phyloP scores from a whole-genome alignment of 2,888 invertebrate species.

The Chrysotoxum bicinctum region DNA sequence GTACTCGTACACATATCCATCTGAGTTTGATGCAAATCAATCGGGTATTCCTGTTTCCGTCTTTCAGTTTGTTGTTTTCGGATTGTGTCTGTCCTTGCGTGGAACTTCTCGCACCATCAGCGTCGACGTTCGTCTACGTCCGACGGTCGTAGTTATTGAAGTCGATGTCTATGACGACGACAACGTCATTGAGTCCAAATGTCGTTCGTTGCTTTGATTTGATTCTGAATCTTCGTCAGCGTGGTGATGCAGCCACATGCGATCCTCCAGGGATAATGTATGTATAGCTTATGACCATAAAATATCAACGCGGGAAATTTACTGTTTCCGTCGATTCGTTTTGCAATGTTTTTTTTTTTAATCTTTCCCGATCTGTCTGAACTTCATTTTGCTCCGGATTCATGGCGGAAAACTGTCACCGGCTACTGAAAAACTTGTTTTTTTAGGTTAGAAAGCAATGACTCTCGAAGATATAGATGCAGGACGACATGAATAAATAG shows the following conservation, averaged over 20 bases:
- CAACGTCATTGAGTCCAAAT: slow-evolving; percentile 36
- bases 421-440: slow-evolving; percentile 2
- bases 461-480: slow-evolving; percentile 11
- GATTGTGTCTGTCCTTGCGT: slow-evolving; percentile 48
- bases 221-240: slow-evolving; percentile 40
- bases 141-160: slow-evolving; percentile 22
- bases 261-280: slow-evolving; percentile 68
- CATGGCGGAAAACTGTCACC: slow-evolving; percentile 27
- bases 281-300: slow-evolving; percentile 71
- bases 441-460: slow-evolving; percentile 56
- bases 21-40: slow-evolving; percentile 69
- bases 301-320: slow-evolving; percentile 71
- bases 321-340: slow-evolving; percentile 68
- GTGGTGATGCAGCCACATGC: slow-evolving; percentile 36
- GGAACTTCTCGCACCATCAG: slow-evolving; percentile 71
- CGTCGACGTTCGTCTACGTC: slow-evolving; percentile 47
- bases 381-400: slow-evolving; percentile 50
- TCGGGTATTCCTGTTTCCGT: slow-evolving; percentile 54
- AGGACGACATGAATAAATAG: slow-evolving; percentile 33
- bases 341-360: slow-evolving; percentile 14
- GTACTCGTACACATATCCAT: slow-evolving; percentile 27
- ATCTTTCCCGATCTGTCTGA: slow-evolving; percentile 3
- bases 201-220: slow-evolving; percentile 5
- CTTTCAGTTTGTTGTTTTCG: neutral
- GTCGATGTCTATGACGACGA: slow-evolving; percentile 40